Evolutionary conservation across 2,888 invertebrate genomes (phyloP).

Genomic region (Drosophila ustulata): DNA sequence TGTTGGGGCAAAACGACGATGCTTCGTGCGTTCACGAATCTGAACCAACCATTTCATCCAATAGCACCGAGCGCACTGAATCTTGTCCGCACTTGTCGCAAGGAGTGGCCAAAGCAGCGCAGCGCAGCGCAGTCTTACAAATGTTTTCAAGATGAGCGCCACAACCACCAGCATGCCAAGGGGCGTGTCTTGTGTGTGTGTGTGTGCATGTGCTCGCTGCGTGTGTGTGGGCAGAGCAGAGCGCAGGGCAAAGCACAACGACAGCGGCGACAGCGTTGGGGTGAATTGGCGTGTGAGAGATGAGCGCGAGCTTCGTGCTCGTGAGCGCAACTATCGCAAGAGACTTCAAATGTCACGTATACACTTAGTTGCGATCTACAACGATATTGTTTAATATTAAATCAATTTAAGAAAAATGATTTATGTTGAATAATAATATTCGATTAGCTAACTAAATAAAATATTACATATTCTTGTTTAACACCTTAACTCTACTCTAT

Average conservation of each 20-base stretch:
- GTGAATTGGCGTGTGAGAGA: slow-evolving; percentile 40
- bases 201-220: slow-evolving; percentile 2
- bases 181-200: slow-evolving; percentile 42
- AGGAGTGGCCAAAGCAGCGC: slow-evolving; percentile 80
- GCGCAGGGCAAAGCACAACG: slow-evolving; percentile 18
- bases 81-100: slow-evolving; percentile 65
- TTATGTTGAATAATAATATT: too few relatives aligned
- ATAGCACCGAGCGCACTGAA: slow-evolving; percentile 85
- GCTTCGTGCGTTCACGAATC: slow-evolving; percentile 77
- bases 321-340: slow-evolving; percentile 31
- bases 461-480: background rate
- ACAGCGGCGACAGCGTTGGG: slow-evolving; percentile 25
- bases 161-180: slow-evolving; percentile 39
- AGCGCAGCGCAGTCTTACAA: slow-evolving; percentile 39
- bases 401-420: too few relatives aligned
- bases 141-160: slow-evolving; percentile 57
- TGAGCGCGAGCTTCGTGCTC: slow-evolving; percentile 31
- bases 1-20: slow-evolving; percentile 50
- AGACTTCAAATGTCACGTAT: background rate
- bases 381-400: background rate
- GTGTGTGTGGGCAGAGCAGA: slow-evolving; percentile 12
- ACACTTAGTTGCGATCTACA: background rate
- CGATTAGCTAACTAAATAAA: background rate
- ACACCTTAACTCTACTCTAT: background rate
- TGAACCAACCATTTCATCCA: slow-evolving; percentile 83